Conservation (phyloP, 1,140 invertebrate genomes). For the Parasteatoda tepidariorum region DNA sequence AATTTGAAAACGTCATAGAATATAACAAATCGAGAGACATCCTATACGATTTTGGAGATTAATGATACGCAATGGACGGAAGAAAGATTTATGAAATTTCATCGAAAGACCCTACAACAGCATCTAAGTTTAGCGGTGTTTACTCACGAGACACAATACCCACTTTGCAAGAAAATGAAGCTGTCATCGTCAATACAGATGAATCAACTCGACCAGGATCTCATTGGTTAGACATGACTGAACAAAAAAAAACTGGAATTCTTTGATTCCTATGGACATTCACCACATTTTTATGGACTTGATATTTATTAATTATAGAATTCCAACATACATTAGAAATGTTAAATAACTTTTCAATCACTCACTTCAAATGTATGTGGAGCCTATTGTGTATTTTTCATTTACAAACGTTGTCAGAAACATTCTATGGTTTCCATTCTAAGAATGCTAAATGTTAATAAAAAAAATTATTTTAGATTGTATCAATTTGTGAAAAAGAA, state of each 20-base stretch:
- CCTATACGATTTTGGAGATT: background rate
- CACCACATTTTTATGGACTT: background rate
- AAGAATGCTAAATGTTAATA: background rate
- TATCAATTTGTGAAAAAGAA: slow-evolving; percentile 12
- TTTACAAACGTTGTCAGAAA: background rate
- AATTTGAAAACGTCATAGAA: slow-evolving; percentile 4
- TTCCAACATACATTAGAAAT: background rate
- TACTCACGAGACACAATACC: background rate
- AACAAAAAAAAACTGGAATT: background rate
- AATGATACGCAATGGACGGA: background rate
- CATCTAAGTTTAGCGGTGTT: background rate
- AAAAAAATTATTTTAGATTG: slow-evolving; percentile 8
- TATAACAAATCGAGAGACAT: slow-evolving; percentile 6
- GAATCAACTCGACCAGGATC: background rate
- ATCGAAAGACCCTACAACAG: background rate
- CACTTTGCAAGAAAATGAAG: background rate
- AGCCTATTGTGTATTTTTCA: slow-evolving; percentile 8
- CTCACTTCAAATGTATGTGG: background rate
- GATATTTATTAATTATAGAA: no score
- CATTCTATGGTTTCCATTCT: background rate
- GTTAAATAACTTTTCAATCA: background rate
- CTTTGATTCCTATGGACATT: background rate
- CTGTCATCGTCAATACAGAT: background rate
- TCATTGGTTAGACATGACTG: background rate
- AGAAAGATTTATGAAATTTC: no score